Base-by-base conservation (phyloP, 2,113 vertebrate species). In the Ramphastos sulfuratus region DNA sequence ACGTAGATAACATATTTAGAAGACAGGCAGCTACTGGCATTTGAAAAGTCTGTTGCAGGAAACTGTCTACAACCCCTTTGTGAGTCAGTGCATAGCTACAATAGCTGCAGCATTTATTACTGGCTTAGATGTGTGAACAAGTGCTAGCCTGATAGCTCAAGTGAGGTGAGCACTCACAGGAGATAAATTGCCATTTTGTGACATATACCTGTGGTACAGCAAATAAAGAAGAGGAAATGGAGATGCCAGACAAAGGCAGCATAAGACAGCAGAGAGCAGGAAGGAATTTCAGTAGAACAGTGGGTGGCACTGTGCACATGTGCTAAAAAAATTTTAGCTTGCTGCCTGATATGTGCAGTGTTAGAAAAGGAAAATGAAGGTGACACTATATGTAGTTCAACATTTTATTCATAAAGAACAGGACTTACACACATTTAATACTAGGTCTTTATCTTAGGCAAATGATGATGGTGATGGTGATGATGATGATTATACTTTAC, bases 281-380 rank as follows among this genome's bases (percentile, higher is more conserved):
- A 20, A 71, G 33, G 76, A 76, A 80, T 79, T 82, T 85, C 61
- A 66, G 50, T 58, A 64, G 78, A 89, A 93, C 94, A 60, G 85
- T 80, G 92, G 94, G 89, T 95, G 94, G 92, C 92, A 92, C 94
- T 95, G 78, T 95, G 78, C 60, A 76, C 94, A 72, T 76, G 31
- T 76, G 55, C 42, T 93, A 79, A 72, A 86, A 92, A 75, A 76
- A 59, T 30, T 30, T 75, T 59, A 72, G 60, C 39, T 33, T 71
- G 31, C 69, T 82, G 73, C 54, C 42, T 89, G 46, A 25, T 63
- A 28, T 58, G 66, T 74, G 31, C 39, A 79, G 39, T 39, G 52
- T 50, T 70, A 37, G 56, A 58, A 52, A 74, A 61, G 28, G 63
- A 85, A 88, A 88, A 88, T 70, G 72, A 93, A 93, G 91, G 77